These are phyloP conservation scores for Dyspetes luteomarginatus DNA, from an alignment of 2,888 invertebrate genomes.

Conservation along the genomic window DNA sequence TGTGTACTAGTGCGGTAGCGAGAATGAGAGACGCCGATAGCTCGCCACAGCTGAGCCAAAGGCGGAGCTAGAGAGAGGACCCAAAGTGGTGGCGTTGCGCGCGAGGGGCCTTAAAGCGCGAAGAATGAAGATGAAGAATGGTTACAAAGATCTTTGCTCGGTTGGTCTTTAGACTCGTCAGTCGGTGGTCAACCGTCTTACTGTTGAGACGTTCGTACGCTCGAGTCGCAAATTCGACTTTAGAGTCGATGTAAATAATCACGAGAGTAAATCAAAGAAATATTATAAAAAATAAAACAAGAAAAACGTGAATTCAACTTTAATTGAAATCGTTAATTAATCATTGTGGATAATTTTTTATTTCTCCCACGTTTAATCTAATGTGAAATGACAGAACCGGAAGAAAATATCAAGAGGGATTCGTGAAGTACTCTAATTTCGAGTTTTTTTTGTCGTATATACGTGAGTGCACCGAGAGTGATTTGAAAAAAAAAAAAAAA, in stretches of 20 bases:
- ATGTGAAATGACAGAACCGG: conserved; percentile 7
- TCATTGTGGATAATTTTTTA: background rate
- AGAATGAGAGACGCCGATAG: conserved; percentile 25
- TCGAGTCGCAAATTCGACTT: conserved; percentile 18
- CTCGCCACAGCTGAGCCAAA: conserved; percentile 27
- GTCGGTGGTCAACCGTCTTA: conserved; percentile 82
- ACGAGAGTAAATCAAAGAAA: background rate
- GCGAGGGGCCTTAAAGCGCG: conserved; percentile 66
- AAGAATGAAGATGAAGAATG: conserved; percentile 82
- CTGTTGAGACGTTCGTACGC: conserved; percentile 74
- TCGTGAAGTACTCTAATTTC: too few relatives aligned
- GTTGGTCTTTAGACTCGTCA: conserved; percentile 74
- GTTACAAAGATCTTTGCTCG: conserved; percentile 78
- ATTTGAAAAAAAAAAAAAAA: background rate
- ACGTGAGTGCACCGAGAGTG: background rate
- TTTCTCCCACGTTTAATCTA: background rate
- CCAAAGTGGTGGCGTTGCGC: conserved; percentile 63
- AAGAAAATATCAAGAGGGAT: background rate
- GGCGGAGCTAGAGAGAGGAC: conserved; percentile 5
- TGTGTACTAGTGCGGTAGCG: conserved; percentile 32
- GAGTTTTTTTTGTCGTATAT: too few relatives aligned
- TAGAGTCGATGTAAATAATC: background rate
- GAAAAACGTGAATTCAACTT: background rate
- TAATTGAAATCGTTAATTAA: background rate
- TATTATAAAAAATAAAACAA: background rate